Evolutionary conservation across 2,113 vertebrate genomes (phyloP).

Genomic region (Eolophus roseicapilla): DNA sequence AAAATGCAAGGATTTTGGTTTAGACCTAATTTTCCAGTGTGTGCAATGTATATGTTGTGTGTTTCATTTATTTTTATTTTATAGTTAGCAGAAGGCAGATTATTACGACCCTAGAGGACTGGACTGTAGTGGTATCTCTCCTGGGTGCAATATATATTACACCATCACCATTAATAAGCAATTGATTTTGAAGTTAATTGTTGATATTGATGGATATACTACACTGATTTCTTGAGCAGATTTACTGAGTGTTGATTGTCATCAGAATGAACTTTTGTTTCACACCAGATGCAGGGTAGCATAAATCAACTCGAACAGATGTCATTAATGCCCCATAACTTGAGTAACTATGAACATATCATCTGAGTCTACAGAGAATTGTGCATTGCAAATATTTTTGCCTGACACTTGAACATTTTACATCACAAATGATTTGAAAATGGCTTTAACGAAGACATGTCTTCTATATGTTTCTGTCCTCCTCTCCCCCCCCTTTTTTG

Average conservation of each 20-base stretch:
- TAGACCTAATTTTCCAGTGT: not conserved
- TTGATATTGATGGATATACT: conserved; percentile 10
- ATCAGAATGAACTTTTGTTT: not conserved
- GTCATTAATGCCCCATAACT: not conserved
- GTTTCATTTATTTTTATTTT: not conserved
- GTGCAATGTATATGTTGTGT: not conserved
- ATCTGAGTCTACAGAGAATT: not conserved
- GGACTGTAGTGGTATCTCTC: not conserved
- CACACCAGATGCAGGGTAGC: not conserved
- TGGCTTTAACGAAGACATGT: not conserved
- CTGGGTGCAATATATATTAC: not conserved
- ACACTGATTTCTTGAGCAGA: not conserved
- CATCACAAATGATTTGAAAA: not conserved
- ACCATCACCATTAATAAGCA: conserved; percentile 17
- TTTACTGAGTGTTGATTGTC: not conserved
- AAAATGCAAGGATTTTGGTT: not conserved
- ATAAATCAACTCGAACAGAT: not conserved
- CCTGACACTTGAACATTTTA: not conserved
- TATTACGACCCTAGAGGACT: not conserved
- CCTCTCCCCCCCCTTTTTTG: not conserved
- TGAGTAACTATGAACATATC: not conserved
- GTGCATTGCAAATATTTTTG: not conserved
- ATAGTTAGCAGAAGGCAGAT: not conserved
- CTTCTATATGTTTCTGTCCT: not conserved
- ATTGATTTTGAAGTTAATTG: conserved; percentile 12